A percentile compares a stretch with the other conserved stretches of the same genome.
Conservation (phyloP, 2,888 invertebrate species). For the Cactoblastis cactorum region DNA sequence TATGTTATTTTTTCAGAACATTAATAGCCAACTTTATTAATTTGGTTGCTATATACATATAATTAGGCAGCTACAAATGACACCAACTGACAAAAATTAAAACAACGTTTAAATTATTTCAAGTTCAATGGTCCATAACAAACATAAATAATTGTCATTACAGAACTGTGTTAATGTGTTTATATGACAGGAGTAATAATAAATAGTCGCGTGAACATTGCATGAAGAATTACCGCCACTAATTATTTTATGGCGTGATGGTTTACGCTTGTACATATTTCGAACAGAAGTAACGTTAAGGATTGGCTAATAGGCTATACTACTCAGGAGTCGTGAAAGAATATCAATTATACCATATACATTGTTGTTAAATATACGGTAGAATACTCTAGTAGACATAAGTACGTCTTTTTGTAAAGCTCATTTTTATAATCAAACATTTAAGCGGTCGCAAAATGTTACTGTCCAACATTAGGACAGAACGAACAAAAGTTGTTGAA, state of each 20-base stretch:
- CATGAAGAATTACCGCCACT: conserved; percentile 38
- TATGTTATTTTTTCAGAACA: neutral
- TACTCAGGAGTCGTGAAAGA: neutral
- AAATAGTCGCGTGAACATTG: conserved; percentile 36
- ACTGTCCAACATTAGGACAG: conserved; percentile 23
- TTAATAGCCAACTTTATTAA: neutral
- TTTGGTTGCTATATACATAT: neutral
- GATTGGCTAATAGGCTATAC: neutral
- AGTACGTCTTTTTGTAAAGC: conserved; percentile 18
- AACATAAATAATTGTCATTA: conserved; percentile 19
- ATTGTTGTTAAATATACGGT: neutral
- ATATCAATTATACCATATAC: neutral
- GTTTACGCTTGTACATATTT: conserved; percentile 13
- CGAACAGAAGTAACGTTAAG: neutral
- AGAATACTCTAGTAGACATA: neutral
- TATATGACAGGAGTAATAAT: conserved; percentile 32
- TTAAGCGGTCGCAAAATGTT: conserved; percentile 22
- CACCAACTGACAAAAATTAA: too few species aligned
- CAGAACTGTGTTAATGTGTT: conserved; percentile 24
- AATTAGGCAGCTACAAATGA: neutral
- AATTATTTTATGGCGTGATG: conserved; percentile 57
- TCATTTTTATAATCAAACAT: conserved; percentile 19
- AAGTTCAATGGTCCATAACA: neutral
- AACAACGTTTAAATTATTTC: neutral
- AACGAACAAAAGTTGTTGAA: conserved; percentile 36